Evolutionary conservation across 2,113 vertebrate genomes (phyloP), one percentile per base, ranked within the genome.

Genomic region (Gymnarchus niloticus): DNA sequence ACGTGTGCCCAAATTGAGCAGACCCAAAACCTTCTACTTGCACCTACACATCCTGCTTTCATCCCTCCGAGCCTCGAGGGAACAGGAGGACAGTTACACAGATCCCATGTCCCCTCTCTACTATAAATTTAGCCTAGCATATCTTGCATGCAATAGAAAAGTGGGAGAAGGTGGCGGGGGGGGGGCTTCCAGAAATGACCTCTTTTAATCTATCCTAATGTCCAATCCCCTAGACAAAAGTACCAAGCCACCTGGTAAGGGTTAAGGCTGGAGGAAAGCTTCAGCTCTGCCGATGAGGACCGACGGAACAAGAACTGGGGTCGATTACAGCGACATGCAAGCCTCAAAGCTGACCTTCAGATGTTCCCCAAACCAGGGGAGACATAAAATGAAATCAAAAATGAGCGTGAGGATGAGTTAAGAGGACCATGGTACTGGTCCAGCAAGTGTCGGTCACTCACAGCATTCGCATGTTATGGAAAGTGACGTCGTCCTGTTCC

Each of bases 391-490:
- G 25, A 65, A 65, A 69, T 69, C 61, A 69, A 9, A 5, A 69
- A 28, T 14, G 25, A 69, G 28, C 37, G 61, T 69, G 0, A 12
- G 61, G 61, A 69, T 10, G 28, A 37, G 28, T 28, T n/a, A 33
- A 25, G 25, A 65, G 59, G 61, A 28, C 61, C 9, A 1, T 25
- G 61, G 28, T 69, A 33, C 28, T 25, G 17, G 28, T 10, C 9
- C 14, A 9, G 56, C 6, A 6, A 6, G 21, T 8, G 41, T 6
- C 9, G 49, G 52, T 46, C 6, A 85, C 84, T 85, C 54, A 85
- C 84, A 85, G 73, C 51, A 85, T 78, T 25, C 84, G 84, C 69
- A 85, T 52, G 37, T 86, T 17, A 83, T 86, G 85, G 33, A 83
- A 56, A 37, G 59, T 76, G 85, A 86, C 85, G 6, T 86, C 59